These are phyloP conservation scores for Chaitophorus viminalis DNA, from an alignment of 2,888 invertebrate species.

Conservation along the genomic window DNA sequence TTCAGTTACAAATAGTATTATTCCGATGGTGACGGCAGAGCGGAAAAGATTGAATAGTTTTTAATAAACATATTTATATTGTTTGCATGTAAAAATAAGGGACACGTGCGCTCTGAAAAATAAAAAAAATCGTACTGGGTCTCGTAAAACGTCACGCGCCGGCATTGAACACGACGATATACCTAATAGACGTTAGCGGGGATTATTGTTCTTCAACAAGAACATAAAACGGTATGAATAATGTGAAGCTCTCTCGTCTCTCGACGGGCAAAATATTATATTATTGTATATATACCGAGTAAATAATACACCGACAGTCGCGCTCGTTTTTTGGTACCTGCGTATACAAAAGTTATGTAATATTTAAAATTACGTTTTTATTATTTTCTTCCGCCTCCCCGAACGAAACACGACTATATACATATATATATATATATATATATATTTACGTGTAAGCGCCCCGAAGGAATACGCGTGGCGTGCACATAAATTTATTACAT, in stretches of 20 bases:
- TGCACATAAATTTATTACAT: too few species aligned
- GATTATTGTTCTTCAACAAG: slow-evolving; percentile 33
- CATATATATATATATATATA: too few species aligned
- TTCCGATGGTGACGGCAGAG: too few species aligned
- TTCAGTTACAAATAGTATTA: too few species aligned
- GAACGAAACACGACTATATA: background rate
- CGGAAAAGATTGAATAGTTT: too few species aligned
- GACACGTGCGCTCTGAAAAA: too few species aligned
- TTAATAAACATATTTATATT: too few species aligned
- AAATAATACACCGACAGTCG: background rate
- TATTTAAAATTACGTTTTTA: background rate
- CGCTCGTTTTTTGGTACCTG: background rate
- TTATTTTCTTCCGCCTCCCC: background rate
- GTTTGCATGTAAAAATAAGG: too few species aligned
- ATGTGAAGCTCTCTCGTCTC: background rate
- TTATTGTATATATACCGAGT: background rate
- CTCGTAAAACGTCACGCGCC: too few species aligned
- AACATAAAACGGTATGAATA: background rate
- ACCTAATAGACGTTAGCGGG: background rate
- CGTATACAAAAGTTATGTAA: slow-evolving; percentile 33
- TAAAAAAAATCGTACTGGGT: too few species aligned
- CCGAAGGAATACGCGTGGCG: background rate
- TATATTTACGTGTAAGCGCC: too few species aligned
- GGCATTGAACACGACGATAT: too few species aligned
- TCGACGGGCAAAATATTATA: background rate